Conservation (phyloP, 2,888 invertebrate genomes). For the Drosophila mettleri region DNA sequence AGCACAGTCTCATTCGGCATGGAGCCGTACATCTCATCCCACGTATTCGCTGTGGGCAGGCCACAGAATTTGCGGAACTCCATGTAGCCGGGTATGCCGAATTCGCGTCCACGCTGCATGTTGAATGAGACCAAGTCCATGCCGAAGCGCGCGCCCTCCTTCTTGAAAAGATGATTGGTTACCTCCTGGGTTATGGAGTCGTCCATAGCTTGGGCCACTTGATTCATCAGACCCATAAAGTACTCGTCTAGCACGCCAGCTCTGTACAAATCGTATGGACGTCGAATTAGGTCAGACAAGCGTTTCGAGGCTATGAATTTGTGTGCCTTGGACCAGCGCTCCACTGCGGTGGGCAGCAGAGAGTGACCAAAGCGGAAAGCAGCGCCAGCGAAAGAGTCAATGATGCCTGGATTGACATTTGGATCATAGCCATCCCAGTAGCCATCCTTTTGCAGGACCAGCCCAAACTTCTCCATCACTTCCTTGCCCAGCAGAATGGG, state of each 20-base stretch:
- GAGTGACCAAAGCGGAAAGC: conserved; percentile 97
- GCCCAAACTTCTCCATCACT: conserved; percentile 95
- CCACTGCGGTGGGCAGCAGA: conserved; percentile 94
- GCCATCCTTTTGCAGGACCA: conserved; percentile 92
- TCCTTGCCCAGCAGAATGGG: conserved; percentile 95
- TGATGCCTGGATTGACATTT: conserved; percentile 94
- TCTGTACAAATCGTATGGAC: conserved; percentile 95
- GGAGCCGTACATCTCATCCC: conserved; percentile 92
- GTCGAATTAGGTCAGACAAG: conserved; percentile 93
- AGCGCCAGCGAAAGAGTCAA: conserved; percentile 95
- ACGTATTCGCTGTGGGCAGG: conserved; percentile 90
- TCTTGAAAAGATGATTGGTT: conserved; percentile 96
- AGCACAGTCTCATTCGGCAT: conserved; percentile 95
- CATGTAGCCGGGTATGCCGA: conserved; percentile 96
- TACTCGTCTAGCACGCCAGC: conserved; percentile 96
- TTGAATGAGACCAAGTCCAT: conserved; percentile 97
- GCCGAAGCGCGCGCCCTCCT: conserved; percentile 89
- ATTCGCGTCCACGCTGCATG: conserved; percentile 96
- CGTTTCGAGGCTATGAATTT: conserved; percentile 97
- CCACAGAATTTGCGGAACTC: conserved; percentile 96
- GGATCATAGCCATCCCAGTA: conserved; percentile 88
- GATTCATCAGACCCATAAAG: conserved; percentile 96
- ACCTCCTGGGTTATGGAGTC: conserved; percentile 96
- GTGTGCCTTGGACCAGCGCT: conserved; percentile 97
- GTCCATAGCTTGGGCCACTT: conserved; percentile 97